Evolutionary conservation across 2,888 invertebrate species (phyloP), one percentile per base, ranked within the genome.

Genomic region (Gymnocheta viridis): DNA sequence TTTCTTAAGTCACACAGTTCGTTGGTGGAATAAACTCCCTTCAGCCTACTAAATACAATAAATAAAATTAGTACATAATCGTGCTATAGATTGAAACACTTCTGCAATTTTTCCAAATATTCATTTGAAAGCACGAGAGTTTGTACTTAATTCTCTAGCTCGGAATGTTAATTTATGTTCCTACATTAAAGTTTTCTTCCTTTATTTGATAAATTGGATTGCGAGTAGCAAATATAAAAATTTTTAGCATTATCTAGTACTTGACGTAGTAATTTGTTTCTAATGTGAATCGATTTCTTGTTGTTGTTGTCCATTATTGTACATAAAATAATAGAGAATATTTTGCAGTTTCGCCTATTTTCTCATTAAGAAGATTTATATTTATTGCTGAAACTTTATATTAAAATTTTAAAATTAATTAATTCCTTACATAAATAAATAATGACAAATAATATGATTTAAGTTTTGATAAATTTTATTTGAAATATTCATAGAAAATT

Each of bases 131-230:
- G 2, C 19, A 27, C 35, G 38, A 22, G 27, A 44, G 49, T 44
- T 60, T 19, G 24, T 41, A 58, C 49, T 72, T 41, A 66, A 66
- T 77, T 66, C 70, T 70, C 66, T 82, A 58, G 58, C 66, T 77
- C 35, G 82, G 77, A 82, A 82, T 82, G 77, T 82, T 67, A 54
- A 82, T 82, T 82, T 78, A 82, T 82, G 60, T 82, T 66, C 51
- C 60, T 67, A 6, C 77, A 77, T 82, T 73, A 66, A 74, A 22
- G 41, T 60, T 62, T 69, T 17, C 10, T 78, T 5, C n/a, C 60
- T 27, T 22, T 56, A 7, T 10, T 17, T 41, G 51, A 14, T 17
- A 2, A 22, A 73, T n/a, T 22, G 4, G 5, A 70, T 12, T 56
- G 35, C 54, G 22, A 24, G 29, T 12, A 6, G 22, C 27, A 47